Evolutionary conservation across 2,888 invertebrate species (phyloP), one percentile per base, ranked within the genome.

Genomic region (Hyalella azteca): DNA sequence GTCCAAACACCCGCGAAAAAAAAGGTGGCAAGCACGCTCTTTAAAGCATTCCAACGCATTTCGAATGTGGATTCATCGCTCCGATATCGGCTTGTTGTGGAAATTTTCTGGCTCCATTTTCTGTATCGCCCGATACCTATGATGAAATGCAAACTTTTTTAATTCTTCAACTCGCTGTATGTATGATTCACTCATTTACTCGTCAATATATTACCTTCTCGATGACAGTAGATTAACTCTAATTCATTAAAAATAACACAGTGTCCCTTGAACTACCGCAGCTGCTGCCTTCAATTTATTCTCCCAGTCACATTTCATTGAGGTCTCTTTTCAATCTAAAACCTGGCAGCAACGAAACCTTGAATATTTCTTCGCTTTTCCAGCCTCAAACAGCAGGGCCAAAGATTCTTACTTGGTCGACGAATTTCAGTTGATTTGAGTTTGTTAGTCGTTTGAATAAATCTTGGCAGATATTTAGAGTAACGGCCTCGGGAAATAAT

Each of bases 371-470:
- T 11, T 26, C 5, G 29, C 54, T 54, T 5, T 54, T 29, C 54
- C 54, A 29, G 36, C 29, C 66, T 66, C 66, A 66, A 66, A 36
- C 66, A 66, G 39, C 19, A n/a, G 66, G 66, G 29, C 36, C 36
- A 36, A 32, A 36, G n/a, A 66, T 66, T 36, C 66, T 36, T 66
- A 36, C 66, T 36, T 66, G 66, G 66, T 54, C 66, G 66, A 29
- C 66, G 36, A 66, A 66, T 66, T 66, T 36, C 26, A 66, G 36
- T 66, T 66, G 36, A 66, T 66, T 66, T 66, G 66, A 66, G 66
- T 66, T 66, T 66, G 66, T 66, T 29, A 36, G 66, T 66, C 66
- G 66, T 66, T 32, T 66, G 66, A 36, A 36, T 66, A 66, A 66
- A 66, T 66, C 66, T 66, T 19, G 29, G 36, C 32, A 66, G 66